phyloP scores from a whole-genome alignment of 2,888 invertebrate species.

The Phalera bucephala region DNA sequence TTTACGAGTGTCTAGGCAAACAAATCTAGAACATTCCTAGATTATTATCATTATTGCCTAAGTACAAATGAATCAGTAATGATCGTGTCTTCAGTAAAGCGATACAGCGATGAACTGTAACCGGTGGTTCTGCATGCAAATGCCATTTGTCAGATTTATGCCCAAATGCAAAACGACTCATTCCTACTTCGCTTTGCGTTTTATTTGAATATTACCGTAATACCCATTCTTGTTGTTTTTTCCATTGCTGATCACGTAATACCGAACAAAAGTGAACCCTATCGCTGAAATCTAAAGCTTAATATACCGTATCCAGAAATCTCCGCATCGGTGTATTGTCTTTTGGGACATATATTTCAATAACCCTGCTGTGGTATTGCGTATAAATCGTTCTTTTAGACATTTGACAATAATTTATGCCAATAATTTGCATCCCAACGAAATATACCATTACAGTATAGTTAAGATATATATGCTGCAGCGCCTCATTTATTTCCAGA shows the following conservation, averaged over 20 bases:
- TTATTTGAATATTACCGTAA: constrained; percentile 65
- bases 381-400: constrained; percentile 76
- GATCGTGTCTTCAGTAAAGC: constrained; percentile 23
- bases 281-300: constrained; percentile 40
- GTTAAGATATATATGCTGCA: constrained; percentile 34
- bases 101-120: constrained; percentile 44
- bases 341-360: constrained; percentile 78
- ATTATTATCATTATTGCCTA: constrained; percentile 14
- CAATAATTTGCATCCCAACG: constrained; percentile 61
- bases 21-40: constrained; percentile 8
- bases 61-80: constrained; percentile 31
- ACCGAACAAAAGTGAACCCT: constrained; percentile 41
- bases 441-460: constrained; percentile 47
- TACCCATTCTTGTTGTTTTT: constrained; percentile 63
- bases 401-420: constrained; percentile 68
- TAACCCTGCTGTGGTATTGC: constrained; percentile 66
- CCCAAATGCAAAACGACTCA: constrained; percentile 65
- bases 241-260: constrained; percentile 32
- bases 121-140: constrained; percentile 57
- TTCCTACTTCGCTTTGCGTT: constrained; percentile 66
- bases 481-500: constrained; percentile 25
- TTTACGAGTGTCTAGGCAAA: constrained; percentile 4
- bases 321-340: constrained; percentile 56
- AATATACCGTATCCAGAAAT: constrained; percentile 39
- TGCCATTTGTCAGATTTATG: constrained; percentile 69